phyloP scores from a whole-genome alignment of 2,797 vertebrate species.

The Dicrostonyx torquatus region DNA sequence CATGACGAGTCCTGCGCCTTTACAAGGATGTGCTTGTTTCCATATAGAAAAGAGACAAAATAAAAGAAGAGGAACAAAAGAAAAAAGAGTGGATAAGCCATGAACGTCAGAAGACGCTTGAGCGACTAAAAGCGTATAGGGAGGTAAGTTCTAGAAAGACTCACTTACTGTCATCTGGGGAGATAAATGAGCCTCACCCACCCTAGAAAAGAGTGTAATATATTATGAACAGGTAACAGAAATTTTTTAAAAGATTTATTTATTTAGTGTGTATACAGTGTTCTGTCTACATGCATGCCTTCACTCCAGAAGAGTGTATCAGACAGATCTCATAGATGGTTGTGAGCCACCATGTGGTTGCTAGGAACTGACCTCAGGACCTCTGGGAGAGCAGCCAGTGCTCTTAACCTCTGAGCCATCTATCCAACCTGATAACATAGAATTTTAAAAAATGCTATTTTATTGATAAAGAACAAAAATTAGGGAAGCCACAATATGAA shows the following conservation, averaged over 20 bases:
- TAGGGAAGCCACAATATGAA: background rate
- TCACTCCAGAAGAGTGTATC: background rate
- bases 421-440: background rate
- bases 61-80: slow-evolving; percentile 92
- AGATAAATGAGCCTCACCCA: background rate
- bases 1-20: background rate
- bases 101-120: slow-evolving; percentile 95
- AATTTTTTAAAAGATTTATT: background rate
- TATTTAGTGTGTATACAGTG: background rate
- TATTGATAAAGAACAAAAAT: background rate
- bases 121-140: slow-evolving; percentile 93
- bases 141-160: slow-evolving; percentile 87
- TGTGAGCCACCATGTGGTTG: background rate
- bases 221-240: background rate
- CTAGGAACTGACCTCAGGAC: background rate
- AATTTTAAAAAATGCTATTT: background rate
- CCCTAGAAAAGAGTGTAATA: background rate
- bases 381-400: background rate
- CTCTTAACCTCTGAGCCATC: background rate
- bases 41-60: slow-evolving; percentile 93
- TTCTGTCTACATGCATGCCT: background rate
- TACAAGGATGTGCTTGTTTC: slow-evolving; percentile 70
- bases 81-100: slow-evolving; percentile 94
- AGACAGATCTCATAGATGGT: background rate
- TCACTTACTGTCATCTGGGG: background rate